Evolutionary conservation across 2,113 vertebrate genomes (phyloP).

Genomic region (Hemibagrus wyckioides): DNA sequence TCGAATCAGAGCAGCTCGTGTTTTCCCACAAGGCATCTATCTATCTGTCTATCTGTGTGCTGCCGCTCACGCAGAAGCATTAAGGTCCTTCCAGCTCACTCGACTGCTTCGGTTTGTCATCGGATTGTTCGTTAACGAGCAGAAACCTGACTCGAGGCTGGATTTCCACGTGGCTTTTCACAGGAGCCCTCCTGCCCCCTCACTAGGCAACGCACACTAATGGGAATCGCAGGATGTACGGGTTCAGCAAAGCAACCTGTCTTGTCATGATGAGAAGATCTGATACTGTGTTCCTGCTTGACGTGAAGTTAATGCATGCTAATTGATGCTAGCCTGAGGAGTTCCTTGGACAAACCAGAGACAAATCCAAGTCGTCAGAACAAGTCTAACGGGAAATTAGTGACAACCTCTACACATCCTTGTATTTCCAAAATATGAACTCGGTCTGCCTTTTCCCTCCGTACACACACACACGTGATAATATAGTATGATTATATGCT

Average conservation of each 20-base stretch:
- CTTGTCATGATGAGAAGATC: not conserved
- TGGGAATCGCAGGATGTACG: not conserved
- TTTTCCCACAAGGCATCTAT: not conserved
- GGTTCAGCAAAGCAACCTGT: not conserved
- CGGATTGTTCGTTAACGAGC: constrained; percentile 4
- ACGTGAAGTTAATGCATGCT: not conserved
- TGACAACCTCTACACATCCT: not conserved
- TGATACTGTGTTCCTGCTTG: constrained; percentile 1
- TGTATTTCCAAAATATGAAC: not conserved
- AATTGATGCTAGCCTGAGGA: not conserved
- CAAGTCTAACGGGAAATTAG: not conserved
- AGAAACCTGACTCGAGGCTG: constrained; percentile 19
- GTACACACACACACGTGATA: not conserved
- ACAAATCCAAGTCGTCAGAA: not conserved
- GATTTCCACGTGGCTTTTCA: constrained; percentile 7
- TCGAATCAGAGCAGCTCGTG: not conserved
- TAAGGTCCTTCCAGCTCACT: not conserved
- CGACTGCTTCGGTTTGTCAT: constrained; percentile 15
- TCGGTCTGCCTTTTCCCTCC: not conserved
- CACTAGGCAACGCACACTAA: constrained; percentile 6
- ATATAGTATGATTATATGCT: not conserved
- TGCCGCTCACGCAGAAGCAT: not conserved
- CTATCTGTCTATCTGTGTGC: not conserved
- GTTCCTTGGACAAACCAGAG: not conserved
- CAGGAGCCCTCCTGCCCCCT: constrained; percentile 15